phyloP scores from a whole-genome alignment of 2,797 vertebrate species.

The Protosalanx chinensis region DNA sequence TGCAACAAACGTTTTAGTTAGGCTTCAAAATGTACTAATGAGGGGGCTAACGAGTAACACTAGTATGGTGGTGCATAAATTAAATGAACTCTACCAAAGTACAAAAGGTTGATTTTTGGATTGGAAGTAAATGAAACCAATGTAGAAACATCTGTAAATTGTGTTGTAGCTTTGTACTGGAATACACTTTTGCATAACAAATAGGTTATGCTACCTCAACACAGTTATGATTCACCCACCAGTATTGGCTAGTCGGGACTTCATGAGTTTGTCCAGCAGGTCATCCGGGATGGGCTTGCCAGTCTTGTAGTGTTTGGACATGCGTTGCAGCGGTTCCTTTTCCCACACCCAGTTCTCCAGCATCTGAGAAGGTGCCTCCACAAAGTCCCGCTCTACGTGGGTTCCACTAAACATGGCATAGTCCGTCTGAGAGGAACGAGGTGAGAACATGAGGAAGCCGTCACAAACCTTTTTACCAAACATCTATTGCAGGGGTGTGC shows the following conservation, averaged over 20 bases:
- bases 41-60: no score
- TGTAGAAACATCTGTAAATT: no score
- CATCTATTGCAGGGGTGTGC: no score
- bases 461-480: no score
- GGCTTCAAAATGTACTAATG: no score
- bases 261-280: conserved; percentile 89
- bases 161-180: no score
- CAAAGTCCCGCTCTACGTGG: conserved; percentile 93
- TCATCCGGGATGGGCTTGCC: conserved; percentile 78
- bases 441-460: neutral
- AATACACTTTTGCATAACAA: neutral
- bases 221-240: conserved; percentile 63
- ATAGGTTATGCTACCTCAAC: neutral
- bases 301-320: conserved; percentile 89
- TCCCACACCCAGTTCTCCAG: conserved; percentile 99
- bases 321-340: conserved; percentile 85
- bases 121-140: no score
- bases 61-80: no score
- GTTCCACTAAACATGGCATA: conserved; percentile 98
- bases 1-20: no score
- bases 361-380: conserved; percentile 97
- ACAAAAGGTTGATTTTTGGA: no score
- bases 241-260: conserved; percentile 92
- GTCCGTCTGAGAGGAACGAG: conserved; percentile 73
- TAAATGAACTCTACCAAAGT: no score